Percentiles rank a stretch among this genome's conserved stretches.
phyloP scores from a whole-genome alignment of 2,797 vertebrate genomes.

The Mus minutoides region DNA sequence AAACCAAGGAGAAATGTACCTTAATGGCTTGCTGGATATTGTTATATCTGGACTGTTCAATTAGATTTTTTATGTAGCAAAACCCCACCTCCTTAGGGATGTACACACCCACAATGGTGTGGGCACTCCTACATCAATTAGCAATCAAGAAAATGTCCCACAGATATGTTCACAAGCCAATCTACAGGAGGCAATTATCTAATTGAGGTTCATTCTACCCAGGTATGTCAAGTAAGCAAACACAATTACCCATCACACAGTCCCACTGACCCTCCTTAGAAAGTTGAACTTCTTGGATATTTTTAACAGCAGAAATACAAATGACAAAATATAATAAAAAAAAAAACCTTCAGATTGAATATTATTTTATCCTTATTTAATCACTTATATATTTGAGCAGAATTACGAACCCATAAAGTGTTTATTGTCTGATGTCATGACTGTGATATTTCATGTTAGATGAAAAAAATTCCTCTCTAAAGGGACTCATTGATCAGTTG shows the following conservation, averaged over 20 bases:
- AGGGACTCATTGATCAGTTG: too few species aligned
- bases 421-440: neutral
- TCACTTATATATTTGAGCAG: neutral
- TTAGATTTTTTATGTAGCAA: too few species aligned
- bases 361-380: neutral
- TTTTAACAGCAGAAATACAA: neutral
- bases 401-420: neutral
- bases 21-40: neutral
- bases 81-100: neutral
- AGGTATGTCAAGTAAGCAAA: neutral
- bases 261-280: neutral
- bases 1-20: neutral
- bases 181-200: neutral
- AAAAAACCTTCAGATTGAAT: neutral
- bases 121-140: too few species aligned
- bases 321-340: neutral
- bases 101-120: neutral
- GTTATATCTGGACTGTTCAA: neutral
- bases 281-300: neutral
- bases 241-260: neutral
- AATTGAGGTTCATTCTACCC: neutral
- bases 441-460: neutral
- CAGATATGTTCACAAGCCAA: neutral
- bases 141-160: neutral
- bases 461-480: neutral